Conservation (phyloP, 1,140 invertebrate species). For the Ridgeia piscesae region DNA sequence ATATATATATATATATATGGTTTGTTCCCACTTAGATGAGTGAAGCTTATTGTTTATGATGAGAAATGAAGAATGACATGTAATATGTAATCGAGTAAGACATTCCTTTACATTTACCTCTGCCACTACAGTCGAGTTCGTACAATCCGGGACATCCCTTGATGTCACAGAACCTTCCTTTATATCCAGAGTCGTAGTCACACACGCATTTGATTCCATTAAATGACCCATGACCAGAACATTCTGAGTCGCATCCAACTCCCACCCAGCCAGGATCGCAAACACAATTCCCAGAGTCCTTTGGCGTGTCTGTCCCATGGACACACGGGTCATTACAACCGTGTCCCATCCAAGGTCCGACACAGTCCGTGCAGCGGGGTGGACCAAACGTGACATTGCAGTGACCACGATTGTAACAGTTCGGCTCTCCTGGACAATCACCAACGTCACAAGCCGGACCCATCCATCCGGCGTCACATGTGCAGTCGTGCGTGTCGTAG, state of each 20-base stretch:
- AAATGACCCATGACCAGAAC: constrained; percentile 42
- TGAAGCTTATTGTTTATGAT: too few species aligned
- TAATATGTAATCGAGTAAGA: neutral
- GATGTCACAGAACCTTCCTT: constrained; percentile 45
- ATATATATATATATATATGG: too few species aligned
- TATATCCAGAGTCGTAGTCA: constrained; percentile 44
- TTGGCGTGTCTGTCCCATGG: constrained; percentile 39
- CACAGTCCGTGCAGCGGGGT: constrained; percentile 40
- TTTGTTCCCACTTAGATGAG: too few species aligned
- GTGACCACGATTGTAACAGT: constrained; percentile 39
- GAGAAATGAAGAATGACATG: neutral
- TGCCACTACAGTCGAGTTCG: constrained; percentile 42
- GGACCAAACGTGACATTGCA: constrained; percentile 39
- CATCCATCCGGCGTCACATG: constrained; percentile 42
- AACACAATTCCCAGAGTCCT: constrained; percentile 38
- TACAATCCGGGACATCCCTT: constrained; percentile 45
- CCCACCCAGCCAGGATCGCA: constrained; percentile 47
- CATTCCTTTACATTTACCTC: constrained; percentile 33
- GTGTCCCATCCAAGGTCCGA: constrained; percentile 41
- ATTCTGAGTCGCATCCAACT: constrained; percentile 46
- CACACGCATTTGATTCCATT: constrained; percentile 37
- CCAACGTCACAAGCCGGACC: constrained; percentile 43
- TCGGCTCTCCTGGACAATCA: constrained; percentile 45
- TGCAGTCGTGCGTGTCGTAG: constrained; percentile 35
- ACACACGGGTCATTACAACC: constrained; percentile 45